Evolutionary conservation across 2,797 vertebrate species (phyloP), one percentile per base, ranked within the genome.

Genomic region (Falco peregrinus): DNA sequence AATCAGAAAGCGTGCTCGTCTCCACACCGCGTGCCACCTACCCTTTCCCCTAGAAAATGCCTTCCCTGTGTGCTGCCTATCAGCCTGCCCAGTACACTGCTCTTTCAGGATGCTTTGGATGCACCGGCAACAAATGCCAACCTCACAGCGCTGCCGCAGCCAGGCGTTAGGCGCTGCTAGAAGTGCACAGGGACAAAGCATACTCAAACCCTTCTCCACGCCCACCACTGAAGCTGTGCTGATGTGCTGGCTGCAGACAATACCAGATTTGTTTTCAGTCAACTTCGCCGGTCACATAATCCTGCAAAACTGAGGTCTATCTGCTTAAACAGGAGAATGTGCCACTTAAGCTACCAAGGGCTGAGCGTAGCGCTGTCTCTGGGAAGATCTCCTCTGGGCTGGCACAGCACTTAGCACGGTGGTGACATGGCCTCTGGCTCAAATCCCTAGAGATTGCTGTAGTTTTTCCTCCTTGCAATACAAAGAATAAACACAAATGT

Each of bases 231-330:
- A 69, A 67, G 54, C 3, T 29, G 13, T 63, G 83, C 51, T 48
- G 24, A 33, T 4, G 2, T 19, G 35, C 59, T 73, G 82, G 26
- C 47, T 90, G 41, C 63, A 64, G 91, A 78, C 22, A 84, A 51
- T 33, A 65, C 13, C 33, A 24, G 53, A n/a, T 69, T 90, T 71
- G 43, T 81, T 90, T 89, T 93, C 54, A 56, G 82, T 43, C 76
- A 33, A 29, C 18, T 64, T 90, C 65, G 37, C 20, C 0, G 1
- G 64, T 79, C 76, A 10, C 24, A 41, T 53, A 90, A 87, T 60
- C 50, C 63, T 59, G 20, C 26, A 50, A 84, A 94, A 86, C 1
- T 16, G 60, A 59, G 13, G 24, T 45, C 69, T 84, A 6, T 29
- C 84, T 88, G 41, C 77, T 76, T 39, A 70, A 67, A 21, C 28